These are phyloP conservation scores for Pimpla rufipes DNA, from an alignment of 2,888 invertebrate species.

Conservation along the genomic window DNA sequence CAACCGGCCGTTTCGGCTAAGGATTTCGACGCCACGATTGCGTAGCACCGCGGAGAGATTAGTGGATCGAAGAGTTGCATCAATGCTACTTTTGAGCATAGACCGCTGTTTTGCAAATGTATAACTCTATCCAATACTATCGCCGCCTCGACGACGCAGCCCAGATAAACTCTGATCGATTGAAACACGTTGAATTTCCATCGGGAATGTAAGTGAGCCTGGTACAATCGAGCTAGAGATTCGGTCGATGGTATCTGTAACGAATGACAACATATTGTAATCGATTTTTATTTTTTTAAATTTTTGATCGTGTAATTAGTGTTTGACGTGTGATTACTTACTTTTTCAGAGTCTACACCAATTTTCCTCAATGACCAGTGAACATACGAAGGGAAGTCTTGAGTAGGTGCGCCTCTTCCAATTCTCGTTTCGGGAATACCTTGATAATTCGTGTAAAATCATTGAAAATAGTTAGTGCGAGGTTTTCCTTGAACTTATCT, in stretches of 20 bases:
- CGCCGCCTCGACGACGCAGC: conserved; percentile 93
- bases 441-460: conserved; percentile 58
- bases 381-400: conserved; percentile 90
- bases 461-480: background rate
- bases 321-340: conserved; percentile 67
- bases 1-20: conserved; percentile 69
- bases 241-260: conserved; percentile 84
- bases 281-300: background rate
- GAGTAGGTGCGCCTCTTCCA: conserved; percentile 88
- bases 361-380: conserved; percentile 89
- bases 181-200: conserved; percentile 91
- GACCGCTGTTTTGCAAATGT: conserved; percentile 90
- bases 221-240: conserved; percentile 85
- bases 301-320: background rate
- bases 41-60: conserved; percentile 93
- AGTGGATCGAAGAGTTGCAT: conserved; percentile 94
- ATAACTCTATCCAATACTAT: conserved; percentile 93
- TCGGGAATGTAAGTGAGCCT: conserved; percentile 84
- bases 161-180: conserved; percentile 91
- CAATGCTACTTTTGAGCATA: conserved; percentile 87
- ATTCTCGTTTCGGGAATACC: conserved; percentile 86
- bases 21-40: conserved; percentile 88
- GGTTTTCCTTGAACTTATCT: conserved; percentile 1
- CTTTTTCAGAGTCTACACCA: conserved; percentile 86
- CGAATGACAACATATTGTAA: background rate